Evolutionary conservation across 2,888 invertebrate species (phyloP), one percentile per base, ranked within the genome.

Genomic region (Diogma glabrata): DNA sequence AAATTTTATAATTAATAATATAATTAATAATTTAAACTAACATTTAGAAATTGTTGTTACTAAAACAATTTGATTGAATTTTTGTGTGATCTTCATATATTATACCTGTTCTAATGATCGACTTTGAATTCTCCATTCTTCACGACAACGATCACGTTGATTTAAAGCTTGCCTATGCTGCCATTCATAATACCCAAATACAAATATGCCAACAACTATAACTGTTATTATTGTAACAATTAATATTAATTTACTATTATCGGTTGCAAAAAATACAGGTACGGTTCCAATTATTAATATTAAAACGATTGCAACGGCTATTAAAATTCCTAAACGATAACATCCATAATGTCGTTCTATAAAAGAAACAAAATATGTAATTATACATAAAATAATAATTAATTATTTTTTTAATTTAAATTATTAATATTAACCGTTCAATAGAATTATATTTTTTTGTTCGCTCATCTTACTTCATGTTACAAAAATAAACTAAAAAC

Each of bases 271-370:
- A 17, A 55, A 51, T 9, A 54, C 53, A 3, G 55, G 55, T 36
- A 55, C 55, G 6, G 55, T 55, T 30, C 54, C 53, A 10, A 52
- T 50, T 12, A 55, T 49, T 20, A 55, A 47, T 26, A 55, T 38
- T 9, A 55, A 38, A 28, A 55, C 54, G n/a, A 55, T 55, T 5
- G 54, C n/a, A 24, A 54, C 24, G 2, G 55, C 54, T n/a, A 54
- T 49, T 4, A 53, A 30, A 16, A 54, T 52, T 10, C 55, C 55
- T 33, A 55, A 54, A n/a, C 54, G 47, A 45, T 55, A 55, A 48
- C 55, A 55, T 19, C 55, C 55, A 43, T 55, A 55, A 7, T 53
- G 55, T 8, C 55, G 51, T 46, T 55, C 55, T 55, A 46, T 8
- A 54, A 54, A 23, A 36, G 19, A 43, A 48, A 43, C 8, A 49